Evolutionary conservation across 2,113 vertebrate genomes (phyloP).

Genomic region (Neotragus pygmaeus): DNA sequence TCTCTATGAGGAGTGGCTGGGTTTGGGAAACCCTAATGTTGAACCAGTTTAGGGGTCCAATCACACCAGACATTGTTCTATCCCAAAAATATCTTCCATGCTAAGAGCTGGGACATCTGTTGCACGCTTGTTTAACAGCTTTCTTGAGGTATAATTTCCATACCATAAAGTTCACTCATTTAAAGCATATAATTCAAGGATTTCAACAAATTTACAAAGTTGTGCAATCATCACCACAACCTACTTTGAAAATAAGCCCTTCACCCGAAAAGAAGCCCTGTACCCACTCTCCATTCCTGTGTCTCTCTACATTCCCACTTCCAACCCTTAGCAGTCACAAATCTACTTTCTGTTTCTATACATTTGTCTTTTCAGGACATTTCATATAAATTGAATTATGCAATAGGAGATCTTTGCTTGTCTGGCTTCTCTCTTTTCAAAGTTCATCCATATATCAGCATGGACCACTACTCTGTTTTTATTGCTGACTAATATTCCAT

Average conservation of each 20-base stretch:
- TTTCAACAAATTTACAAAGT: neutral
- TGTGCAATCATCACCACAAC: neutral
- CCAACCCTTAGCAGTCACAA: neutral
- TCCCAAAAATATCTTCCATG: neutral
- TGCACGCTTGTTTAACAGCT: neutral
- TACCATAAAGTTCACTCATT: neutral
- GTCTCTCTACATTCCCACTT: neutral
- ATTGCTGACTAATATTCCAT: neutral
- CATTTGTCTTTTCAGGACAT: neutral
- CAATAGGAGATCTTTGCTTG: neutral
- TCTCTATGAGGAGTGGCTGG: slow-evolving; percentile 25
- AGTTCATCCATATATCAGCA: neutral
- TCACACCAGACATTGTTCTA: neutral
- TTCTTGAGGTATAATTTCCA: neutral
- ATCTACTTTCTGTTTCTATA: neutral
- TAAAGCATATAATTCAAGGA: neutral
- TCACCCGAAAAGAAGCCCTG: neutral
- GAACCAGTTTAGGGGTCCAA: neutral
- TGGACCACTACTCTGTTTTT: neutral
- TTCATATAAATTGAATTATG: neutral
- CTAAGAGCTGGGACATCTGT: neutral
- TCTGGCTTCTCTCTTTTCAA: neutral
- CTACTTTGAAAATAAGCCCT: neutral
- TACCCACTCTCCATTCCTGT: neutral
- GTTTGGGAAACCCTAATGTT: neutral